These are phyloP conservation scores for Cassiopea xamachana DNA, from an alignment of 30 jellyfish, hydroid and myxozoan species.

Conservation along the genomic window DNA sequence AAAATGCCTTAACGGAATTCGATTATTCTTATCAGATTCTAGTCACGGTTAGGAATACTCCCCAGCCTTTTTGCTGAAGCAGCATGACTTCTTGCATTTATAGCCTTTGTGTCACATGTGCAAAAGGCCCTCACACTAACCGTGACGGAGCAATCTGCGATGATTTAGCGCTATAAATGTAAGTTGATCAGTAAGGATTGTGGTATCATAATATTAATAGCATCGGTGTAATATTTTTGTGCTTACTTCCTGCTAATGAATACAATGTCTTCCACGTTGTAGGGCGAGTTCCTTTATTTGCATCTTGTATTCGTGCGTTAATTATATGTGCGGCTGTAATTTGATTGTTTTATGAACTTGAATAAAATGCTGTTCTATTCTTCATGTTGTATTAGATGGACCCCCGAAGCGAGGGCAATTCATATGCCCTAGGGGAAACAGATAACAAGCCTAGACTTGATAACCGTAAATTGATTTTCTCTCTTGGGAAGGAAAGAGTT, in stretches of 20 bases:
- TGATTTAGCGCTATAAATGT: neutral
- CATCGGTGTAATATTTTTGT: neutral
- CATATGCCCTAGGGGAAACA: neutral
- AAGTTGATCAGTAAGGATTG: neutral
- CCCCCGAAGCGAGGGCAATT: neutral
- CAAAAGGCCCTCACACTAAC: too few relatives aligned
- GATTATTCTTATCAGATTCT: too few relatives aligned
- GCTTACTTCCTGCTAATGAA: neutral
- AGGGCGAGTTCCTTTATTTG: neutral
- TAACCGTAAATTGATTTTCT: neutral
- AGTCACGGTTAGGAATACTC: too few relatives aligned
- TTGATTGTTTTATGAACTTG: neutral
- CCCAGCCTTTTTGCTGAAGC: too few relatives aligned
- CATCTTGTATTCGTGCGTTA: constrained; percentile 4
- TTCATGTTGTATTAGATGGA: neutral
- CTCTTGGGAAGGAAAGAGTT: neutral
- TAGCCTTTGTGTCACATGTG: too few relatives aligned
- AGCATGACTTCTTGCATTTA: too few relatives aligned
- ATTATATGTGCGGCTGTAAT: neutral
- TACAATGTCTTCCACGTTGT: neutral
- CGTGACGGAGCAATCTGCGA: neutral
- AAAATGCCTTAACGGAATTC: neutral
- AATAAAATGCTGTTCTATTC: neutral
- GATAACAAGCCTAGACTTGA: neutral
- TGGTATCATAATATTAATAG: neutral